These are phyloP conservation scores for Pantherophis guttatus DNA, from an alignment of 2,113 vertebrate species.

Conservation along the genomic window DNA sequence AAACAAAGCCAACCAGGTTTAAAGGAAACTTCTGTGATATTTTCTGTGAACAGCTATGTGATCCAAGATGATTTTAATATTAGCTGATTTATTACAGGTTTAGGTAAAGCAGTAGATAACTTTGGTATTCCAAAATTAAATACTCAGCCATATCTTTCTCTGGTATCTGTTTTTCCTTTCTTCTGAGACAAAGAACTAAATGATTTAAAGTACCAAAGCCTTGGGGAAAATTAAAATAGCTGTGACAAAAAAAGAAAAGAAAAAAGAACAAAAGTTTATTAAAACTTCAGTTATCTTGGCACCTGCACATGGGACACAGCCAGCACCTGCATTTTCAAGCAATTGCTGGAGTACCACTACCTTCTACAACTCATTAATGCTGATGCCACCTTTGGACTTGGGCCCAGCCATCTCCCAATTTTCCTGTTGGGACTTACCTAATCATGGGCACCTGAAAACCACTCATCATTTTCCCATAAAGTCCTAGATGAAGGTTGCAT, in stretches of 20 bases:
- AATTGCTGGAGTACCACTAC: neutral
- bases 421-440: neutral
- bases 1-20: neutral
- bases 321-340: neutral
- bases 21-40: neutral
- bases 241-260: slow-evolving; percentile 34
- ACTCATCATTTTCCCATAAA: neutral
- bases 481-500: neutral
- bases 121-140: slow-evolving; percentile 22
- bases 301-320: neutral
- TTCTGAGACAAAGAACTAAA: slow-evolving; percentile 39
- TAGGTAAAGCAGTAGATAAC: neutral
- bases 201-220: slow-evolving; percentile 55
- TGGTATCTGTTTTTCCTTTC: slow-evolving; percentile 29
- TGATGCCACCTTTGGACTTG: neutral
- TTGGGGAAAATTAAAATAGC: slow-evolving; percentile 45
- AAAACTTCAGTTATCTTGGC: slow-evolving; percentile 32
- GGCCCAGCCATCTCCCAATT: neutral
- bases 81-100: neutral
- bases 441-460: neutral
- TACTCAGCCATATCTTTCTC: neutral
- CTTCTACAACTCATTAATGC: neutral
- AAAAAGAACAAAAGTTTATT: slow-evolving; percentile 34
- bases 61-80: neutral
- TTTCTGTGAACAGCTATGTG: neutral